Evolutionary conservation across 1,140 invertebrate genomes (phyloP).

Genomic region (Drosophila kepulauana): DNA sequence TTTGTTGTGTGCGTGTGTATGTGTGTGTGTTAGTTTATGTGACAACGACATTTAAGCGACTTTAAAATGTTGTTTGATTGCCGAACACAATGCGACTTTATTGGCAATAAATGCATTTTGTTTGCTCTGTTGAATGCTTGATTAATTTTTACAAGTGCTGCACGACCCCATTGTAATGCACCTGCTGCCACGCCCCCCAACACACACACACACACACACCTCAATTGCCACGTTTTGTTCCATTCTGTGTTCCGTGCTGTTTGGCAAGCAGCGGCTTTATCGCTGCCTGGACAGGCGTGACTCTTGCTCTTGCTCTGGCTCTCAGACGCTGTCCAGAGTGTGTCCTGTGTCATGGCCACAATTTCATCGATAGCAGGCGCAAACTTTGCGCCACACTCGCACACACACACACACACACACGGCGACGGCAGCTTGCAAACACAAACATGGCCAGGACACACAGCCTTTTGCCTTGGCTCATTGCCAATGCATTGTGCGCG

Average conservation of each 20-base stretch:
- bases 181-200: slow-evolving; percentile 37
- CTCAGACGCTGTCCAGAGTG: slow-evolving; percentile 13
- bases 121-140: slow-evolving; percentile 63
- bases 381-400: slow-evolving; percentile 36
- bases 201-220: slow-evolving; percentile 4
- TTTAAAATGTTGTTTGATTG: slow-evolving; percentile 34
- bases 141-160: slow-evolving; percentile 80
- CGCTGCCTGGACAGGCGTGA: slow-evolving; percentile 24
- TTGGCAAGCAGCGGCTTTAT: slow-evolving; percentile 37
- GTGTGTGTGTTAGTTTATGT: not conserved
- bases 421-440: slow-evolving; percentile 23
- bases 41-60: slow-evolving; percentile 18
- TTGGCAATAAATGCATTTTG: slow-evolving; percentile 53
- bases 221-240: slow-evolving; percentile 42
- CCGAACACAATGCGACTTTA: slow-evolving; percentile 1
- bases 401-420: slow-evolving; percentile 29
- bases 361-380: slow-evolving; percentile 75
- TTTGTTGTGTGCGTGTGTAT: slow-evolving; percentile 44
- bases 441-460: slow-evolving; percentile 26
- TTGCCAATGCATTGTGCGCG: slow-evolving; percentile 84
- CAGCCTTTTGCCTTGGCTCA: slow-evolving; percentile 58
- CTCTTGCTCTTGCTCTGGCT: slow-evolving; percentile 31
- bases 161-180: slow-evolving; percentile 35
- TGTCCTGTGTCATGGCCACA: slow-evolving; percentile 61
- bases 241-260: not conserved